A percentile compares a stretch with the other conserved stretches of the same genome.
Evolutionary conservation across 2,797 vertebrate genomes (phyloP).

Genomic region (Nannoperca obscura): DNA sequence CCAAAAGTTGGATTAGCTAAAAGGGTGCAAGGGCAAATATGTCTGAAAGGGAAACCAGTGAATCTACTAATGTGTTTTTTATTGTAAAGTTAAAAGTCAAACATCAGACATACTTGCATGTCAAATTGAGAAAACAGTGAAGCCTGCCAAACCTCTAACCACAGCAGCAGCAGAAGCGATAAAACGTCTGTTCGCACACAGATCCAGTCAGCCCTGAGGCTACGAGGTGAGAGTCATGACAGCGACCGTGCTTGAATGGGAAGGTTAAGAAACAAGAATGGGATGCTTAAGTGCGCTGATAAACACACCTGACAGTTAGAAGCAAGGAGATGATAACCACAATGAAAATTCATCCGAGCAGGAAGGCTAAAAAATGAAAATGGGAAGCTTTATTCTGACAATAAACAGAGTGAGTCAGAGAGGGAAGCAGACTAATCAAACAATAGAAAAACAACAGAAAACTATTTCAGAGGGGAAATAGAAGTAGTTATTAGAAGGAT

Average conservation of each 20-base stretch:
- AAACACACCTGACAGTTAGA: slow-evolving; percentile 52
- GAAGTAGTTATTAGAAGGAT: slow-evolving; percentile 69
- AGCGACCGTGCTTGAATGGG: slow-evolving; percentile 40
- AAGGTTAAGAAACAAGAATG: slow-evolving; percentile 35
- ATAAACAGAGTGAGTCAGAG: slow-evolving; percentile 59
- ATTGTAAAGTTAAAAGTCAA: background rate
- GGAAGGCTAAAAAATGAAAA: slow-evolving; percentile 36
- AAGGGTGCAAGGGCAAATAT: slow-evolving; percentile 9
- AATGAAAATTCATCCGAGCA: slow-evolving; percentile 44
- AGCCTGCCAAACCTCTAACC: slow-evolving; percentile 26
- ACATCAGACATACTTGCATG: background rate
- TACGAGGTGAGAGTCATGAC: slow-evolving; percentile 36
- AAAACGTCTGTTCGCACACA: slow-evolving; percentile 26
- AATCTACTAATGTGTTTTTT: background rate
- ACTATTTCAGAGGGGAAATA: slow-evolving; percentile 58
- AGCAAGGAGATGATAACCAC: slow-evolving; percentile 40
- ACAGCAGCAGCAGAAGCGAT: slow-evolving; percentile 9
- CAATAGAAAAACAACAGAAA: slow-evolving; percentile 58
- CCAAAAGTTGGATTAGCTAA: slow-evolving; percentile 1
- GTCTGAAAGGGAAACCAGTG: background rate
- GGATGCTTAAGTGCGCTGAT: slow-evolving; percentile 35
- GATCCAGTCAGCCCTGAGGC: slow-evolving; percentile 33
- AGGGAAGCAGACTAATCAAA: slow-evolving; percentile 37
- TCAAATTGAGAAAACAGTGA: slow-evolving; percentile 16
- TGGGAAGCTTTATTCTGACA: slow-evolving; percentile 38